These are phyloP conservation scores for Heteromyza rotundicornis DNA, from an alignment of 2,888 invertebrate genomes.

Conservation along the genomic window DNA sequence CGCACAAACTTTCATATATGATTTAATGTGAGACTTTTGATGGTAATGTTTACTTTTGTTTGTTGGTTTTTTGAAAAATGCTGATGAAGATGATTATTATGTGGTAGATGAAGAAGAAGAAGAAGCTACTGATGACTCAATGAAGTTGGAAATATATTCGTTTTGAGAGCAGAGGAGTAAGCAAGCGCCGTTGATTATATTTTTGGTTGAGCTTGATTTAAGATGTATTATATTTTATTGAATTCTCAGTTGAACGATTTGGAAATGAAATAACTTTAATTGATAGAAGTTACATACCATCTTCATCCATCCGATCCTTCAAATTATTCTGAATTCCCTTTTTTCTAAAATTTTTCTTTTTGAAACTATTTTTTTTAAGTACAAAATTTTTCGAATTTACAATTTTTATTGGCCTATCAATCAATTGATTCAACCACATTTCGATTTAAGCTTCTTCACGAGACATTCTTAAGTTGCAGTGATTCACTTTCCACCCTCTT, in stretches of 20 bases:
- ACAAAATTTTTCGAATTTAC: not conserved
- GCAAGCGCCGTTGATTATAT: too few relatives aligned
- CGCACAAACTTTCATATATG: not conserved
- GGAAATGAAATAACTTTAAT: too few relatives aligned
- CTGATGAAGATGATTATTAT: not conserved
- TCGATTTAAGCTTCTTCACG: too few relatives aligned
- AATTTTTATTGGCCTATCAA: not conserved
- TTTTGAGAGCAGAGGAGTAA: too few relatives aligned
- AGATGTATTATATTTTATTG: too few relatives aligned
- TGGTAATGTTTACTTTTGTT: not conserved
- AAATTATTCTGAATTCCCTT: not conserved
- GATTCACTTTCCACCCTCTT: too few relatives aligned
- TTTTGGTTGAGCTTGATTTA: too few relatives aligned
- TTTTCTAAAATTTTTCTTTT: not conserved
- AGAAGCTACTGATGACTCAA: not conserved
- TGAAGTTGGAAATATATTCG: too few relatives aligned
- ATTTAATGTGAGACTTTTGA: not conserved
- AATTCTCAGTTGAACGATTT: too few relatives aligned
- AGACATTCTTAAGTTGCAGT: too few relatives aligned
- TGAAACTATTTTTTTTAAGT: not conserved
- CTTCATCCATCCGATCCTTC: too few relatives aligned
- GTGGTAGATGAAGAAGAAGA: not conserved
- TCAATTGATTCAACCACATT: not conserved
- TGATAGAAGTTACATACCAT: too few relatives aligned
- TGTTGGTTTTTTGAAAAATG: not conserved